Conservation (phyloP, 2,888 invertebrate genomes). For the Rhagonycha fulva region DNA sequence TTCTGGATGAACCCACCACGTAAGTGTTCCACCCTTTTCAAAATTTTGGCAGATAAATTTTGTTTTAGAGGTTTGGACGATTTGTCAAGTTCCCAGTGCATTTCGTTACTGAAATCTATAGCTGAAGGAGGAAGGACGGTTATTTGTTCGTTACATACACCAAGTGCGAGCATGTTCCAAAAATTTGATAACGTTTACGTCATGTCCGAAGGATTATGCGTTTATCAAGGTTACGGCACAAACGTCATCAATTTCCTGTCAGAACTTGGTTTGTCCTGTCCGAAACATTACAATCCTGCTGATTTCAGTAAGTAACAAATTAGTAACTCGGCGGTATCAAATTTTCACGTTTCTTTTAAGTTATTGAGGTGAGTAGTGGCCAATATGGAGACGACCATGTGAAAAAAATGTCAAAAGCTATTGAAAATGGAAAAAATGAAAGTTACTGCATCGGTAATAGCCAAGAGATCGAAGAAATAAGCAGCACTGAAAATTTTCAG, state of each 20-base stretch:
- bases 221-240: constrained; percentile 81
- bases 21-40: too few relatives aligned
- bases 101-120: constrained; percentile 68
- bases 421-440: constrained; percentile 59
- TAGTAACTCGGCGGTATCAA: not conserved
- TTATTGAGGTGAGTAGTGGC: constrained; percentile 79
- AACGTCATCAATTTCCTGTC: constrained; percentile 82
- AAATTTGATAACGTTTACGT: constrained; percentile 81
- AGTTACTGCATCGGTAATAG: constrained; percentile 9
- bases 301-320: constrained; percentile 76
- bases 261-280: constrained; percentile 82
- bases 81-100: constrained; percentile 80
- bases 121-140: constrained; percentile 74
- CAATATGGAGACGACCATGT: constrained; percentile 75
- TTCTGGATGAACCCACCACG: not conserved
- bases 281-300: constrained; percentile 92
- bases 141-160: constrained; percentile 81
- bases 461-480: not conserved
- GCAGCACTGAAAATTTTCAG: not conserved
- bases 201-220: constrained; percentile 82
- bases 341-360: constrained; percentile 42
- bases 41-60: too few relatives aligned
- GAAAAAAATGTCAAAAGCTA: constrained; percentile 69
- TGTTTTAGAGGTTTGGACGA: constrained; percentile 96
- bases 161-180: constrained; percentile 75